These are phyloP conservation scores for Rotaria sp. DNA, from an alignment of 2,888 invertebrate genomes.

Conservation along the genomic window DNA sequence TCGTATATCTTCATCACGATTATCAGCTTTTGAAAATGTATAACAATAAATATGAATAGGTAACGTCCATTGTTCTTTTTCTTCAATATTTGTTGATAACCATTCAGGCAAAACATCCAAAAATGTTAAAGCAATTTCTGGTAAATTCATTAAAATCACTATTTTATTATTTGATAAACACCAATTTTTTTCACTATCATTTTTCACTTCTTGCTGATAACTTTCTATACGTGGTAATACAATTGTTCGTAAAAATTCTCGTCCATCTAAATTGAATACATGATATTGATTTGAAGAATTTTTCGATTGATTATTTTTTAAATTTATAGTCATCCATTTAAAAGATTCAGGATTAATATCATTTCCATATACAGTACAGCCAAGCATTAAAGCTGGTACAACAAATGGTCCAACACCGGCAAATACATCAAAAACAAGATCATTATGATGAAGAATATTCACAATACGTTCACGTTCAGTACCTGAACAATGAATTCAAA, in stretches of 20 bases:
- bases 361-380: conserved; percentile 71
- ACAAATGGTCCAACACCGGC: conserved; percentile 95
- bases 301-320: conserved; percentile 53
- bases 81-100: conserved; percentile 15
- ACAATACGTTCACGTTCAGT: conserved; percentile 82
- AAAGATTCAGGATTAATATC: conserved; percentile 88
- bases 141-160: conserved; percentile 37
- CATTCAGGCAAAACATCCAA: conserved; percentile 30
- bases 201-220: not conserved
- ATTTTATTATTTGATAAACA: conserved; percentile 32
- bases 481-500: conserved; percentile 47
- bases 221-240: conserved; percentile 31
- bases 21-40: conserved; percentile 40
- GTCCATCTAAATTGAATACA: conserved; percentile 75
- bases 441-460: conserved; percentile 62
- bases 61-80: not conserved
- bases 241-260: conserved; percentile 67
- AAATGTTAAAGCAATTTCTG: conserved; percentile 36
- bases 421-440: conserved; percentile 86
- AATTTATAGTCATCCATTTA: conserved; percentile 65
- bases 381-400: conserved; percentile 71
- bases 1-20: conserved; percentile 26
- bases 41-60: conserved; percentile 37
- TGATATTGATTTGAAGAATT: conserved; percentile 42
- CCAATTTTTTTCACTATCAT: conserved; percentile 54